Conservation (phyloP, 1,140 invertebrate genomes). For the Formica selysi region DNA sequence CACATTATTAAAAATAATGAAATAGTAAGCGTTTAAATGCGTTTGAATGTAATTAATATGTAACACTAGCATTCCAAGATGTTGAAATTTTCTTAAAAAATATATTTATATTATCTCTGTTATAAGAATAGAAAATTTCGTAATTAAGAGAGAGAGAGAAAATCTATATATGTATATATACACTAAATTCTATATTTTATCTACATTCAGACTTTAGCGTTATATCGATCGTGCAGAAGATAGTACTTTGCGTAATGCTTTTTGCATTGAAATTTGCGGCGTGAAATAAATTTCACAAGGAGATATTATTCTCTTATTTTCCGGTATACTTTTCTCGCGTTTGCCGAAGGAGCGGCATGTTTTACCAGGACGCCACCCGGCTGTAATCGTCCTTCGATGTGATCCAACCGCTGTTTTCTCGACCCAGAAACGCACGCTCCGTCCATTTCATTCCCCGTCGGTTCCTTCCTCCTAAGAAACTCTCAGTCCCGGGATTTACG, state of each 20-base stretch:
- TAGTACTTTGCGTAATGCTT: conserved; percentile 20
- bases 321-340: conserved; percentile 23
- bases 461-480: conserved; percentile 1
- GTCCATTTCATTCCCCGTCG: not conserved
- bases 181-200: not conserved
- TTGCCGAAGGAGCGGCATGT: conserved; percentile 21
- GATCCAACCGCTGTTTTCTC: conserved; percentile 39
- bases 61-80: too few relatives aligned
- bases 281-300: conserved; percentile 39
- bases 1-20: not conserved
- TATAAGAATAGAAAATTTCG: not conserved
- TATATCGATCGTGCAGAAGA: not conserved
- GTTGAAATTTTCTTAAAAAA: not conserved
- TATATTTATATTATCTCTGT: not conserved
- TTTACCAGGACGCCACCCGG: conserved; percentile 7
- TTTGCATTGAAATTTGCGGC: conserved; percentile 37
- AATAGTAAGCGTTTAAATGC: not conserved
- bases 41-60: too few relatives aligned
- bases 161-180: too few relatives aligned
- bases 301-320: conserved; percentile 38
- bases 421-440: conserved; percentile 7
- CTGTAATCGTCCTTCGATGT: conserved; percentile 38
- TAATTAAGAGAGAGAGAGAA: not conserved
- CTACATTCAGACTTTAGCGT: not conserved
- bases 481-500: conserved; percentile 48